Conservation (phyloP, 37 sponge, comb jelly and placozoan species). For the Bolinopsis microptera region DNA sequence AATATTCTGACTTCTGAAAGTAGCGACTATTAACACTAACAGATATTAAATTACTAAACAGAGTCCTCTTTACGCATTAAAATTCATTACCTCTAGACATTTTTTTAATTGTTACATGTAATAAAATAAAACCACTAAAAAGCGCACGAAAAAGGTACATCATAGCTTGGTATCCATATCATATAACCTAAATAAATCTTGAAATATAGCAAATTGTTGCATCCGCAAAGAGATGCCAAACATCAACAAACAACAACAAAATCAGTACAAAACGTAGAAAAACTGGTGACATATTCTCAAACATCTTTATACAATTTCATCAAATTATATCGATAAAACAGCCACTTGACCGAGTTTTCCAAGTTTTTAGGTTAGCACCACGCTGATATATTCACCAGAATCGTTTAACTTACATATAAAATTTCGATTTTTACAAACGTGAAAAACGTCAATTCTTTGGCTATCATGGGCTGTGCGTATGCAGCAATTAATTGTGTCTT, state of each 20-base stretch:
- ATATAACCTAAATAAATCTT: not conserved
- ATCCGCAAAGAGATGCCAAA: not conserved
- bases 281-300: not conserved
- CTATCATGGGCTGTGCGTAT: too few relatives aligned
- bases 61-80: too few relatives aligned
- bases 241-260: not conserved
- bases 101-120: not conserved
- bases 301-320: not conserved
- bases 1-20: not conserved
- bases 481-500: too few relatives aligned
- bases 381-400: too few relatives aligned
- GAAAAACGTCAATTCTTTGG: too few relatives aligned
- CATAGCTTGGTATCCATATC: not conserved
- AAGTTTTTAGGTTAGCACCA: too few relatives aligned
- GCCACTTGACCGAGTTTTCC: too few relatives aligned
- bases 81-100: not conserved
- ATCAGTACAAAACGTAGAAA: not conserved
- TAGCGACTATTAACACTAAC: too few relatives aligned
- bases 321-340: not conserved
- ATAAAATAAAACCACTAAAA: not conserved
- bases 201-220: not conserved
- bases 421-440: too few relatives aligned
- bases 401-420: too few relatives aligned
- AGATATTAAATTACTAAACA: not conserved
- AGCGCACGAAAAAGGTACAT: not conserved